phyloP scores from a whole-genome alignment of 2,113 vertebrate species.

The Lepisosteus oculatus region DNA sequence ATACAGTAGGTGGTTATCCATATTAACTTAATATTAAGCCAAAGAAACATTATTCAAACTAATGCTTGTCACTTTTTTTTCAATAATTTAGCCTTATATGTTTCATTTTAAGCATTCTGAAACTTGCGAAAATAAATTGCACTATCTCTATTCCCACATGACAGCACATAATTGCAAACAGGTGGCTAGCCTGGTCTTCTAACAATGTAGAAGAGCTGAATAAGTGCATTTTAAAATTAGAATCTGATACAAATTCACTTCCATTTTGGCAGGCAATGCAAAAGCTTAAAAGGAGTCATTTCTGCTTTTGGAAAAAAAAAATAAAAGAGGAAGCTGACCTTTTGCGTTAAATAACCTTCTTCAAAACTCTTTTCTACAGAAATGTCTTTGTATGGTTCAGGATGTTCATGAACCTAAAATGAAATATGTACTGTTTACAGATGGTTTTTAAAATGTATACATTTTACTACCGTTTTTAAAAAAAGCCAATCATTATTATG shows the following conservation, averaged over 20 bases:
- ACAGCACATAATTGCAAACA: slow-evolving; percentile 40
- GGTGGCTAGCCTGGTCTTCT: slow-evolving; percentile 36
- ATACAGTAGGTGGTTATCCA: background rate
- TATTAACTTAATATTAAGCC: background rate
- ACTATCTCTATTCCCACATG: slow-evolving; percentile 23
- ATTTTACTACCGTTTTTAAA: background rate
- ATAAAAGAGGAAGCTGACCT: slow-evolving; percentile 39
- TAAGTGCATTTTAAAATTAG: slow-evolving; percentile 46
- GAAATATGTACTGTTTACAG: background rate
- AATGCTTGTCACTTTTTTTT: background rate
- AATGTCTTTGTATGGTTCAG: background rate
- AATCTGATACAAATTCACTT: slow-evolving; percentile 43
- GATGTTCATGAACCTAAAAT: background rate
- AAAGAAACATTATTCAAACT: background rate
- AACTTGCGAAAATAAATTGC: background rate
- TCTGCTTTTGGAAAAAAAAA: slow-evolving; percentile 45
- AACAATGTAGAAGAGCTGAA: slow-evolving; percentile 29
- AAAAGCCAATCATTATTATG: no score
- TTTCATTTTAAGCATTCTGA: background rate
- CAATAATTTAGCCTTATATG: slow-evolving; percentile 8
- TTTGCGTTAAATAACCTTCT: slow-evolving; percentile 24
- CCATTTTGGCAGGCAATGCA: slow-evolving; percentile 40
- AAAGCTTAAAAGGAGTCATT: slow-evolving; percentile 35
- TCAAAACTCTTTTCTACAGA: background rate
- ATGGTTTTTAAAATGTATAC: background rate